phyloP scores from a whole-genome alignment of 23 tunicate species.

The Ascidia mentula region DNA sequence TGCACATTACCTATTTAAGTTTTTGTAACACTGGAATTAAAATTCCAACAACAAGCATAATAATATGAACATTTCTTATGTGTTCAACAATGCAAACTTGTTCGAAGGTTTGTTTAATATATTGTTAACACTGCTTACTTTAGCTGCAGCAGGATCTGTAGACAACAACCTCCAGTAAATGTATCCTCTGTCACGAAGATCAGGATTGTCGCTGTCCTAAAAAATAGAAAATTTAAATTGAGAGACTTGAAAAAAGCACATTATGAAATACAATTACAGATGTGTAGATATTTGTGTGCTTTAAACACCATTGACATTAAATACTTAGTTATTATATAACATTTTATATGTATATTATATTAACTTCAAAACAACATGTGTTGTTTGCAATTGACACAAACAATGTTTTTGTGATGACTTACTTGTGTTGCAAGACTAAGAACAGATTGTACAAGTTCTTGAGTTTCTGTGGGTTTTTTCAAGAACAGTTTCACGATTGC shows the following conservation, averaged over 20 bases:
- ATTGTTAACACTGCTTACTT: too few species aligned
- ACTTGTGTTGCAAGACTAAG: slow-evolving; percentile 95
- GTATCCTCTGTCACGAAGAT: slow-evolving; percentile 95
- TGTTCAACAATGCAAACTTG: neutral
- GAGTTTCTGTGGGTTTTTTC: slow-evolving; percentile 98
- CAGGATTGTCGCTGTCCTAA: slow-evolving; percentile 97
- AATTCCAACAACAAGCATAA: neutral
- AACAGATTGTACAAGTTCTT: slow-evolving; percentile 94
- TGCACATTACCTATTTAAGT: neutral
- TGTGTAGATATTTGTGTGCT: too few species aligned
- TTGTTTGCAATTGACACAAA: too few species aligned
- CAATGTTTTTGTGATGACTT: too few species aligned
- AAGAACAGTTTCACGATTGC: slow-evolving; percentile 96
- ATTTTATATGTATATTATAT: too few species aligned
- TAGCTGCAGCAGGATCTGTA: slow-evolving; percentile 99
- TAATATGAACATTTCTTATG: neutral
- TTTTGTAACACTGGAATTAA: neutral
- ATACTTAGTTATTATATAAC: too few species aligned
- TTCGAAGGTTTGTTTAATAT: too few species aligned
- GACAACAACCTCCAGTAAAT: slow-evolving; percentile 98
- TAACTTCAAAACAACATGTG: too few species aligned
- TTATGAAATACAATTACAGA: too few species aligned
- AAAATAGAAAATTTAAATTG: too few species aligned
- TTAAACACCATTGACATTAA: too few species aligned
- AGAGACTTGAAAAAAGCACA: too few species aligned